These are phyloP conservation scores for Chrysogorgia sp. DNA, from an alignment of 92 coral and sea anemone species.

Conservation along the genomic window DNA sequence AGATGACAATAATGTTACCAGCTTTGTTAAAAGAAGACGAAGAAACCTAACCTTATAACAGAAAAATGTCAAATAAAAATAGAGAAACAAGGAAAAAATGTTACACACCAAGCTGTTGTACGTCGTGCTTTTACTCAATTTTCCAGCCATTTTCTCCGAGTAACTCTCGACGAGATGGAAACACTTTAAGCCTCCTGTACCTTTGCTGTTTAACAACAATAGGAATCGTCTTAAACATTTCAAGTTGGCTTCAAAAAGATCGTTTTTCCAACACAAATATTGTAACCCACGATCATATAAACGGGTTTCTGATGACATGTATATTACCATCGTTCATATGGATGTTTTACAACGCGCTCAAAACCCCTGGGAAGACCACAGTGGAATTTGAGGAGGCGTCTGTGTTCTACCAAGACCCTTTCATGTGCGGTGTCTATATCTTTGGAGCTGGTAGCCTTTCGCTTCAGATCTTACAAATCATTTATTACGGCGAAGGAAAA, in stretches of 20 bases:
- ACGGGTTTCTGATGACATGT: constrained; percentile 94
- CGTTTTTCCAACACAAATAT: constrained; percentile 72
- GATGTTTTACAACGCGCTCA: constrained; percentile 93
- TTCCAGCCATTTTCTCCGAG: constrained; percentile 35
- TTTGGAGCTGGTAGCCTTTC: constrained; percentile 96
- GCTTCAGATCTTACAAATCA: constrained; percentile 85
- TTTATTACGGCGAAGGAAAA: constrained; percentile 88
- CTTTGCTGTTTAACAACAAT: constrained; percentile 94
- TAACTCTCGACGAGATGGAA: constrained; percentile 73
- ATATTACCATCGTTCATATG: constrained; percentile 88
- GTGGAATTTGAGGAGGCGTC: constrained; percentile 87
- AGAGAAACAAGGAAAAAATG: constrained; percentile 1
- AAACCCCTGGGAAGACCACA: constrained; percentile 86
- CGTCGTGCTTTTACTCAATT: constrained; percentile 38
- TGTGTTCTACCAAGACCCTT: constrained; percentile 89
- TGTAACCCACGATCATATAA: constrained; percentile 92
- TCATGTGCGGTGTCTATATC: constrained; percentile 94
- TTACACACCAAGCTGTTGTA: constrained; percentile 11
- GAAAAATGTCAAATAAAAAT: constrained; percentile 6
- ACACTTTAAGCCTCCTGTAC: constrained; percentile 90
- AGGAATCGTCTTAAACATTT: constrained; percentile 91
- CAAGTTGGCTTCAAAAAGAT: constrained; percentile 94
- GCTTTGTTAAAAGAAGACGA: background rate
- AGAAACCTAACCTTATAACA: background rate
- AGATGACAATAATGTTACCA: constrained; percentile 1